These are phyloP conservation scores for Synanthedon formicaeformis DNA, from an alignment of 2,888 invertebrate genomes.

Conservation along the genomic window DNA sequence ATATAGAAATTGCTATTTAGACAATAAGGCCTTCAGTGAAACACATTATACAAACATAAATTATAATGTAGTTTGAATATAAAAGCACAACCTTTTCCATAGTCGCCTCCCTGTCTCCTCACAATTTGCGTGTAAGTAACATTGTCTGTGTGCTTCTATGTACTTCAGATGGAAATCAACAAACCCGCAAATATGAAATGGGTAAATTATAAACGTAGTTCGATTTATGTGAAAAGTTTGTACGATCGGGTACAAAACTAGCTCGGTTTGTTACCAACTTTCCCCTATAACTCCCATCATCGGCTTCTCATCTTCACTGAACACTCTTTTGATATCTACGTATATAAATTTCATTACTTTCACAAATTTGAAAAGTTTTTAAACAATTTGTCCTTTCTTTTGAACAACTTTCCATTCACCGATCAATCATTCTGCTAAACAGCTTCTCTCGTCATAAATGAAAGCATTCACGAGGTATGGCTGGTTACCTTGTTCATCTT, in stretches of 20 bases:
- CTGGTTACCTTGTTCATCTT: too few relatives aligned
- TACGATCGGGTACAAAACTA: conserved; percentile 32
- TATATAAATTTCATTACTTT: conserved; percentile 1
- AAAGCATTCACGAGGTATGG: too few relatives aligned
- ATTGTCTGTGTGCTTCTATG: neutral
- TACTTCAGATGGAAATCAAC: conserved; percentile 14
- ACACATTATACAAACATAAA: too few relatives aligned
- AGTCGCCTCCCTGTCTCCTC: too few relatives aligned
- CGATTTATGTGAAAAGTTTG: conserved; percentile 51
- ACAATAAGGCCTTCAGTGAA: too few relatives aligned
- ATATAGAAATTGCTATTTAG: too few relatives aligned
- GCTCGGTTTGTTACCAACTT: conserved; percentile 27
- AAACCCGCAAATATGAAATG: conserved; percentile 24
- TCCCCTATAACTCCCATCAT: conserved; percentile 21
- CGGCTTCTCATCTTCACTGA: conserved; percentile 20
- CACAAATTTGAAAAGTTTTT: neutral
- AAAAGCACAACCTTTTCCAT: too few relatives aligned
- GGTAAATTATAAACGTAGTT: conserved; percentile 44
- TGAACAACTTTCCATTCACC: neutral
- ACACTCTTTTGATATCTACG: conserved; percentile 21
- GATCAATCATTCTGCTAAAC: too few relatives aligned
- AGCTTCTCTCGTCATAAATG: too few relatives aligned
- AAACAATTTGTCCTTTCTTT: neutral
- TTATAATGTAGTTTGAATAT: too few relatives aligned
- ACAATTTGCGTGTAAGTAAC: too few relatives aligned